These are phyloP conservation scores for Brachionus asplanchnoidis DNA, from an alignment of 1,140 invertebrate genomes.

Conservation along the genomic window DNA sequence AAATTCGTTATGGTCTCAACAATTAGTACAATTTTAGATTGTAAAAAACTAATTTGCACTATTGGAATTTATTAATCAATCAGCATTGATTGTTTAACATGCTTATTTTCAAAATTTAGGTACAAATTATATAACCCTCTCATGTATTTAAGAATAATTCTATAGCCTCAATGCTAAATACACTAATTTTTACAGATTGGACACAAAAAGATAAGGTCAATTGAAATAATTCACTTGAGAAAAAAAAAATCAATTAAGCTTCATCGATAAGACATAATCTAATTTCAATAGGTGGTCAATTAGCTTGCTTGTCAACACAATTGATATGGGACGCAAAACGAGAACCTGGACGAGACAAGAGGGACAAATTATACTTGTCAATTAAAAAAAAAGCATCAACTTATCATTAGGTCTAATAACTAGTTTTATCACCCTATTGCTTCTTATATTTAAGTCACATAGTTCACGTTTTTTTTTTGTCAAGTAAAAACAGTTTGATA, in stretches of 20 bases:
- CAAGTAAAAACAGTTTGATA: background rate
- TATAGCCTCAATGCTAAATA: background rate
- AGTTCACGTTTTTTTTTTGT: background rate
- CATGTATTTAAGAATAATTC: background rate
- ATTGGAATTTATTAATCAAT: constrained; percentile 1
- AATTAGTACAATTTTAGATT: constrained; percentile 9
- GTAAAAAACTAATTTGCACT: background rate
- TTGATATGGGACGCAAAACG: background rate
- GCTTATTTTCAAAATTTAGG: background rate
- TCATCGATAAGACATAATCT: constrained; percentile 28
- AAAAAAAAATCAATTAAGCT: background rate
- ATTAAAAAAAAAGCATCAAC: background rate
- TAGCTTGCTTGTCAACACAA: constrained; percentile 1
- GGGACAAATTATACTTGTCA: background rate
- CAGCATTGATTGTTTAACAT: background rate
- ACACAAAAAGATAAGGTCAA: background rate
- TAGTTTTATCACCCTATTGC: background rate
- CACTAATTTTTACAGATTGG: background rate
- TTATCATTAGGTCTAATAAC: constrained; percentile 18
- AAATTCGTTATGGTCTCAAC: background rate
- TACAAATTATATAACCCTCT: background rate
- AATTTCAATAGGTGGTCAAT: constrained; percentile 40
- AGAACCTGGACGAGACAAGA: constrained; percentile 14
- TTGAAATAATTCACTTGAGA: background rate
- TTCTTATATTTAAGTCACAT: background rate